Evolutionary conservation across 1,140 invertebrate species (phyloP).

Genomic region (Drosophila nasuta): DNA sequence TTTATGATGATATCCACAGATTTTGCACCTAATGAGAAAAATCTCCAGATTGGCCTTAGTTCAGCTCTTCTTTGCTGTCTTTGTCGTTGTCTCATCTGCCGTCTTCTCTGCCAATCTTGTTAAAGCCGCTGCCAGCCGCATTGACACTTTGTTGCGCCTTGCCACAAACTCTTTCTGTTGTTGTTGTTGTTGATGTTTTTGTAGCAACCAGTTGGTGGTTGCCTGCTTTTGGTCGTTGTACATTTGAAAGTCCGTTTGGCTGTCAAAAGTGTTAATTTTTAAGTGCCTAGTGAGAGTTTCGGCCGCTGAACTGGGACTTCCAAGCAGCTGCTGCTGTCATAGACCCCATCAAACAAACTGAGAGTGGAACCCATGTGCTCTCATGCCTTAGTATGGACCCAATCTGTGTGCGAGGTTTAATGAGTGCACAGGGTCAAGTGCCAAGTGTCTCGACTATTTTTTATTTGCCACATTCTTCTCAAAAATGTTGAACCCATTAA

Average conservation of each 20-base stretch:
- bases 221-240: slow-evolving; percentile 51
- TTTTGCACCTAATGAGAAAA: slow-evolving; percentile 84
- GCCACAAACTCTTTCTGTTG: slow-evolving; percentile 53
- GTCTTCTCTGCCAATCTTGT: slow-evolving; percentile 75
- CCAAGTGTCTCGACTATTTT: slow-evolving; percentile 78
- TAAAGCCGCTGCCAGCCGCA: slow-evolving; percentile 71
- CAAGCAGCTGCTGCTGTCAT: slow-evolving; percentile 62
- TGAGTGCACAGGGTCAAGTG: slow-evolving; percentile 79
- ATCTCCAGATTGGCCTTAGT: slow-evolving; percentile 45
- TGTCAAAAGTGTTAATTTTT: slow-evolving; percentile 84
- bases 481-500: slow-evolving; percentile 75
- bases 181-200: slow-evolving; percentile 34
- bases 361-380: slow-evolving; percentile 11
- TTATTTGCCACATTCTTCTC: slow-evolving; percentile 75
- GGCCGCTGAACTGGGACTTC: slow-evolving; percentile 45
- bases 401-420: slow-evolving; percentile 52
- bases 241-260: slow-evolving; percentile 82
- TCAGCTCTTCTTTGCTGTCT: slow-evolving; percentile 30
- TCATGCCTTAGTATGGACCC: slow-evolving; percentile 14
- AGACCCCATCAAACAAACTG: slow-evolving; percentile 25
- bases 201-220: slow-evolving; percentile 20
- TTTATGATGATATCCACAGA: slow-evolving; percentile 77
- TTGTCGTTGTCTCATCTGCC: slow-evolving; percentile 50
- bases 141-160: slow-evolving; percentile 80
- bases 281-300: slow-evolving; percentile 81